Evolutionary conservation across 2,888 invertebrate genomes (phyloP), one percentile per base, ranked within the genome.

Genomic region (Drosophila barbarae): DNA sequence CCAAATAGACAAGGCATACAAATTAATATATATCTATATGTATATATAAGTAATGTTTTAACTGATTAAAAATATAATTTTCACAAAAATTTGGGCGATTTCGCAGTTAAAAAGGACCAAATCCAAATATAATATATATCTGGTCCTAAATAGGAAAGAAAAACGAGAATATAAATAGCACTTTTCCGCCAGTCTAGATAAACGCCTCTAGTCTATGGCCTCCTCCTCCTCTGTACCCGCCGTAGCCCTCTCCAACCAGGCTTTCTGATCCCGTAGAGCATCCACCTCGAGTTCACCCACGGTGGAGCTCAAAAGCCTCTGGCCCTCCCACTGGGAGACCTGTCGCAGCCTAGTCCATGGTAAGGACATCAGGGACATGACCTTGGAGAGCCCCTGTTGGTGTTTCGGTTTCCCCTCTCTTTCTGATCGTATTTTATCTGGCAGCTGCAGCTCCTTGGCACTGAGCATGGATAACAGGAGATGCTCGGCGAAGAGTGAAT

Each of bases 401-500:
- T 18, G 30, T 21, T 32, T 78, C 9, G 5, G 13, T 5, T 12
- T 21, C 21, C 8, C 8, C 13, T 47, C 46, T 65, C 38, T 68
- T 69, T 26, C 46, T 50, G 35, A 1, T 1, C 21, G 3, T 13
- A 2, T 13, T 13, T 46, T 36, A 30, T 12, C 51, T 32, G 38
- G 50, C 21, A 60, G 47, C 44, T 41, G 38, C 85, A 71, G 39
- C n/a, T 47, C 46, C 30, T 47, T 32, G 30, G 9, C 13, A 32
- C 46, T 13, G 21, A 80, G 26, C 84, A 80, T 76, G 28, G 79
- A 80, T 13, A 82, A 59, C 6, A 80, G 36, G 6, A 80, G 51
- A 8, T 80, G 83, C 41, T 80, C 80, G 5, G 66, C 47, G 15
- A 80, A 80, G 28, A 58, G 49, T 1, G 50, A 65, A 21, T 69